Percentiles rank a stretch among this genome's conserved stretches.
These are phyloP conservation scores for Dasyornis broadbenti DNA, from an alignment of 2,113 vertebrate species.

Conservation along the genomic window DNA sequence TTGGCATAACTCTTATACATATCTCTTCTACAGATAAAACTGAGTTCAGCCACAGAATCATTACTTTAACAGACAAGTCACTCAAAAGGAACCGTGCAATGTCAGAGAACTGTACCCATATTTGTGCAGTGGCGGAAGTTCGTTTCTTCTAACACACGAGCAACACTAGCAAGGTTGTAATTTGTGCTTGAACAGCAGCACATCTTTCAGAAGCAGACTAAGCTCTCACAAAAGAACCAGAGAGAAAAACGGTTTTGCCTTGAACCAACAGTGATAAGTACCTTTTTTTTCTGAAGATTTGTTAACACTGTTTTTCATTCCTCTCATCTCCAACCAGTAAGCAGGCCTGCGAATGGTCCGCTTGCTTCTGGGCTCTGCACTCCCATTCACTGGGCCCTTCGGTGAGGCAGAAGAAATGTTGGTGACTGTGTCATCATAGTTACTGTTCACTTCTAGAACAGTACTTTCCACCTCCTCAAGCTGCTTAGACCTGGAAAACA, in stretches of 20 bases:
- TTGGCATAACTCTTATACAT: not conserved
- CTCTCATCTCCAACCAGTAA: slow-evolving; percentile 74
- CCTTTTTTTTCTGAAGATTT: slow-evolving; percentile 16
- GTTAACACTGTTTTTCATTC: slow-evolving; percentile 16
- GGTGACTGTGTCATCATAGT: slow-evolving; percentile 49
- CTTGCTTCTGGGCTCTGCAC: slow-evolving; percentile 45
- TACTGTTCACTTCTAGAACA: not conserved
- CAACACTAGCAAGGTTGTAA: not conserved
- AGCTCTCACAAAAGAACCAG: not conserved
- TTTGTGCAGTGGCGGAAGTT: not conserved
- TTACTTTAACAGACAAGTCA: not conserved
- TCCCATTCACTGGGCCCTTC: slow-evolving; percentile 62
- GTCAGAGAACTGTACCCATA: not conserved
- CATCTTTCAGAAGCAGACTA: not conserved
- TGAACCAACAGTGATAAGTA: not conserved
- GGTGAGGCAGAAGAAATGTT: slow-evolving; percentile 67
- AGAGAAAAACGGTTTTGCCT: not conserved
- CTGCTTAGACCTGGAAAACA: slow-evolving; percentile 60
- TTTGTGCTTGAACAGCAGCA: not conserved
- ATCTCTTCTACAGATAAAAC: not conserved
- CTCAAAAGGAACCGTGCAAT: not conserved
- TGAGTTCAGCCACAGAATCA: not conserved
- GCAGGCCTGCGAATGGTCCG: slow-evolving; percentile 67
- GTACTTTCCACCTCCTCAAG: not conserved
- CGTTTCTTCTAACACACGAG: not conserved